A percentile compares a stretch with the other conserved stretches of the same genome.
These are phyloP conservation scores for Clusia tigrina DNA, from an alignment of 2,888 invertebrate genomes.

Conservation along the genomic window DNA sequence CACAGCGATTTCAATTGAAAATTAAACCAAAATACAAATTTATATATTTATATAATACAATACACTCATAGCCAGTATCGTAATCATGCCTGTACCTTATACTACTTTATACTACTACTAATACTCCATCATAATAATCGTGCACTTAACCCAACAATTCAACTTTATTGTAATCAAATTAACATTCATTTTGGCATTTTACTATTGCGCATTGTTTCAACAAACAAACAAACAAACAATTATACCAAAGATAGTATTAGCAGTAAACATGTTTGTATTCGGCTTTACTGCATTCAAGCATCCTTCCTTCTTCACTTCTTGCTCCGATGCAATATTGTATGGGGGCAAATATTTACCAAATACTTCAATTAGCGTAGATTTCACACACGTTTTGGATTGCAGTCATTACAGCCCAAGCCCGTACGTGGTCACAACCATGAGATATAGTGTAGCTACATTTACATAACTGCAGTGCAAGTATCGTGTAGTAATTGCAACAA, in stretches of 20 bases:
- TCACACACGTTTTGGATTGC: too few relatives aligned
- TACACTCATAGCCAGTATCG: conserved; percentile 32
- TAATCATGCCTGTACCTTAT: conserved; percentile 30
- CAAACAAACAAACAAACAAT: neutral
- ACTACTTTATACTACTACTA: too few relatives aligned
- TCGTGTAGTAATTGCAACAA: too few relatives aligned
- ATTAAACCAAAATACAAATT: conserved; percentile 20
- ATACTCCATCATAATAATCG: conserved; percentile 17
- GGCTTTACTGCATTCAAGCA: too few relatives aligned
- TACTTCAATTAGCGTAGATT: too few relatives aligned
- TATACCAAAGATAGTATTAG: neutral
- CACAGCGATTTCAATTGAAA: conserved; percentile 26
- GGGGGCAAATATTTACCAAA: too few relatives aligned
- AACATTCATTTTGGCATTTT: conserved; percentile 5
- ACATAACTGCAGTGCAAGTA: too few relatives aligned
- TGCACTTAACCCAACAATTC: conserved; percentile 21
- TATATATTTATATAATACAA: conserved; percentile 29
- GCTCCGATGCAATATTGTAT: too few relatives aligned
- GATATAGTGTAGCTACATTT: too few relatives aligned
- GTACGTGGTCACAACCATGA: too few relatives aligned
- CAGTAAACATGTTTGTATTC: neutral
- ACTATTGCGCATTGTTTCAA: conserved; percentile 1
- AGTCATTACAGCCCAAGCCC: too few relatives aligned
- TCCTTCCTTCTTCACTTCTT: too few relatives aligned
- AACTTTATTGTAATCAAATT: neutral